Conservation (phyloP, 2,113 vertebrate species). For the Athene cunicularia region DNA sequence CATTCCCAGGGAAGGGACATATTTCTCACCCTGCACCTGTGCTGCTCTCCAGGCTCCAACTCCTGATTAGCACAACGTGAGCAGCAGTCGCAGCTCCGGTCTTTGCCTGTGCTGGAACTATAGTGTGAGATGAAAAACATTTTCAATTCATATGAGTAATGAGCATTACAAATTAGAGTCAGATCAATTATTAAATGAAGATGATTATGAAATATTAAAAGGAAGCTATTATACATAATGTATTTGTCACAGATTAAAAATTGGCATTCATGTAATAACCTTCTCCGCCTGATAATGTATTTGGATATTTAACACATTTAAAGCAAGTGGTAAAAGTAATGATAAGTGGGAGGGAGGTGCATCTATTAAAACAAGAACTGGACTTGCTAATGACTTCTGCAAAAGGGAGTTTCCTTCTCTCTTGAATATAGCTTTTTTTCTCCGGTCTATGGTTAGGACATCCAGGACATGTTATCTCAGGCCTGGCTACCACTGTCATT, state of each 20-base stretch:
- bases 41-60: background rate
- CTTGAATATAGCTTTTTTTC: background rate
- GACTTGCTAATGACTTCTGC: background rate
- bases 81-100: fast-evolving
- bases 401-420: background rate
- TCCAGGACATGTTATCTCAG: background rate
- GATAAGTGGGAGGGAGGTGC: background rate
- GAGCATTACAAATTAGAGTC: slow-evolving; percentile 20
- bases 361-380: background rate
- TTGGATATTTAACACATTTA: background rate
- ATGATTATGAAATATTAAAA: slow-evolving; percentile 53
- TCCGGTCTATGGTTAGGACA: background rate
- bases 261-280: background rate
- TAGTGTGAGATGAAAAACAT: background rate
- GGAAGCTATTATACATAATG: slow-evolving; percentile 20
- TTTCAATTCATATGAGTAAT: slow-evolving; percentile 29
- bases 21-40: background rate
- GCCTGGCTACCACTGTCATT: background rate
- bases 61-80: background rate
- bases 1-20: background rate
- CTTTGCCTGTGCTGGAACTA: background rate
- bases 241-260: slow-evolving; percentile 40
- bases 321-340: background rate
- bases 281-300: background rate
- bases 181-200: slow-evolving; percentile 51